Base-by-base conservation (phyloP, 2,113 vertebrate genomes). In the Microtus montanus region DNA sequence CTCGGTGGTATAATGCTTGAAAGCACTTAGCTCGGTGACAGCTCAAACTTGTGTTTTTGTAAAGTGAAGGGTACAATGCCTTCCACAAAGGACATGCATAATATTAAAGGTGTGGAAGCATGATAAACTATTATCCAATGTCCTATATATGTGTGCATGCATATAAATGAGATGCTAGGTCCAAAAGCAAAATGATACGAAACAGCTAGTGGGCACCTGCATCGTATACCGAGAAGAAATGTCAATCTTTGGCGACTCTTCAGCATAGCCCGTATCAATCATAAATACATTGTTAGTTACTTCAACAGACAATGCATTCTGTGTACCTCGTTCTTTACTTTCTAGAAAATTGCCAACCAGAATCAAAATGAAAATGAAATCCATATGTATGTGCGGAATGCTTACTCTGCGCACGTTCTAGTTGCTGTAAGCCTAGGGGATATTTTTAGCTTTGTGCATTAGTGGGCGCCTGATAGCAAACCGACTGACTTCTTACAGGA, bases 391-490 rank as follows among this genome's bases (percentile, higher is more conserved):
- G 80, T 87, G 74, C 15, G 41, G 35, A 93, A 77, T 82, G 80
- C 66, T 95, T 93, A 86, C 61, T 73, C 44, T 58, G 30, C 70
- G 35, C 4, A 70, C 49, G 11, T 82, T 49, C n/a, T 33, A 74
- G 75, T 66, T 89, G 47, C 85, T 75, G 7, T 88, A 82, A 86
- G 58, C 35, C 13, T 44, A 82, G 52, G 38, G 94, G 93, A 73
- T 92, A 94, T 68, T 93, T 96, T 97, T 91, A 96, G 96, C 89
- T 96, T 86, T 35, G 61, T 28, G 61, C 68, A 74, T 94, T 93
- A 83, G 83, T 82, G 54, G 73, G 68, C 91, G 80, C 82, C 61
- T 78, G 61, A 96, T 68, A 90, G 1, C 71, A 94, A 94, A 82
- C 47, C 19, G 54, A 86, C 82, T 78, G 71, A 77, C 54, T 92